Evolutionary conservation across 2,113 vertebrate genomes (phyloP).

Genomic region (Dasypus novemcinctus): DNA sequence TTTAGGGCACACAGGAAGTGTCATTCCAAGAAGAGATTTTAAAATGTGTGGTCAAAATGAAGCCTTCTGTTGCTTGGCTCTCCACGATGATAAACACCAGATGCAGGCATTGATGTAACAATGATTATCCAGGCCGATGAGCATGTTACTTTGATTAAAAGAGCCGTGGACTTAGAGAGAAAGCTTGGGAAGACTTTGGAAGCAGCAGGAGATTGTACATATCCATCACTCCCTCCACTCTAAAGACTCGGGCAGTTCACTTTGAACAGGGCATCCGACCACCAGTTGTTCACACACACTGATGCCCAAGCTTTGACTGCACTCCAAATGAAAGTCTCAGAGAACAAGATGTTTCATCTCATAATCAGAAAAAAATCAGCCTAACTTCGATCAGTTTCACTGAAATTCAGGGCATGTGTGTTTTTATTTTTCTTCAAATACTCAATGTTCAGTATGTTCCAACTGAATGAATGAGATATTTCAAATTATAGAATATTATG

Average conservation of each 20-base stretch:
- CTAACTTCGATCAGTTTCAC: neutral
- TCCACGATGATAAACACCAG: conserved; percentile 62
- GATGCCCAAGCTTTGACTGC: neutral
- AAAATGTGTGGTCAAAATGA: conserved; percentile 19
- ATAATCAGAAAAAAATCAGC: neutral
- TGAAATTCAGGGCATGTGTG: neutral
- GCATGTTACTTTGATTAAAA: conserved; percentile 50
- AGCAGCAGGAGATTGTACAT: neutral
- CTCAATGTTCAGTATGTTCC: neutral
- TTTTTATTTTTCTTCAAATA: neutral
- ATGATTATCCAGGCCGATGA: conserved; percentile 44
- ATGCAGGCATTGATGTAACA: conserved; percentile 43
- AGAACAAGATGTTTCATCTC: neutral
- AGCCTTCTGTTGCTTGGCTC: conserved; percentile 66
- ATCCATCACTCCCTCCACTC: neutral
- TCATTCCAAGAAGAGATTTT: conserved; percentile 56
- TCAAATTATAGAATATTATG: neutral
- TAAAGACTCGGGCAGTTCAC: neutral
- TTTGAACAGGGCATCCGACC: neutral
- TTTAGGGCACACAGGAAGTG: conserved; percentile 10
- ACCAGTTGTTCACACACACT: neutral
- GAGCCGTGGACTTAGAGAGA: neutral
- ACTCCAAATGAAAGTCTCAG: neutral
- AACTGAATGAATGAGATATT: neutral
- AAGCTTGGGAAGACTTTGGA: neutral